Evolutionary conservation across 2,113 vertebrate species (phyloP).

Genomic region (Oxygymnocypris stewartii): DNA sequence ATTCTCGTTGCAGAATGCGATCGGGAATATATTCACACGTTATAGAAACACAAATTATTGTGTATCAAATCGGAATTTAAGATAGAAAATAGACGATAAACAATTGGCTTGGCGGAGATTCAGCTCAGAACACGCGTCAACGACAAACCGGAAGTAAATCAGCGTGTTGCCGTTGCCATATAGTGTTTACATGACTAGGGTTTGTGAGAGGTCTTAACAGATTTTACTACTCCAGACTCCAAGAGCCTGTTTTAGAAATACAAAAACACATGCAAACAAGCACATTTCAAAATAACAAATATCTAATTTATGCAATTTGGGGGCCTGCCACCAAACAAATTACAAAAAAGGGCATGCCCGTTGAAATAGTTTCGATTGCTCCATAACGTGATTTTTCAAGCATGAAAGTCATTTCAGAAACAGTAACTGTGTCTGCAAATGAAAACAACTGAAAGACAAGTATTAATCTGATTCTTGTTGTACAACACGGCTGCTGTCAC

Average conservation of each 20-base stretch:
- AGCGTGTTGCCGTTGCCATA: no score
- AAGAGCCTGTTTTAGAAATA: slow-evolving; percentile 4
- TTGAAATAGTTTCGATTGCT: neutral
- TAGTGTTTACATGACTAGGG: neutral
- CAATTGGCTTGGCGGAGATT: no score
- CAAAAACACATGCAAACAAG: slow-evolving; percentile 1
- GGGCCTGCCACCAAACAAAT: neutral
- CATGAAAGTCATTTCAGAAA: slow-evolving; percentile 18
- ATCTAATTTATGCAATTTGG: neutral
- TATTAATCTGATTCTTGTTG: neutral
- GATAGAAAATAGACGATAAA: no score
- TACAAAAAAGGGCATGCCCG: neutral
- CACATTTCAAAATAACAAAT: neutral
- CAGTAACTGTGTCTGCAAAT: neutral
- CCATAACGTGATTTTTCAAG: slow-evolving; percentile 14
- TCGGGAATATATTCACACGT: no score
- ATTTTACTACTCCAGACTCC: neutral
- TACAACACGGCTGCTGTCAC: neutral
- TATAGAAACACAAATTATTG: no score
- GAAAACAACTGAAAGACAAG: slow-evolving; percentile 7
- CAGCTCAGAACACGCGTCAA: no score
- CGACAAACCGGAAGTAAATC: no score
- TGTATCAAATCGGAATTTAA: no score
- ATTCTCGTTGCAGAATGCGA: no score
- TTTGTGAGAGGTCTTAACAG: neutral